Conservation (phyloP, 2,113 vertebrate genomes). For the Syngnathus scovelli region DNA sequence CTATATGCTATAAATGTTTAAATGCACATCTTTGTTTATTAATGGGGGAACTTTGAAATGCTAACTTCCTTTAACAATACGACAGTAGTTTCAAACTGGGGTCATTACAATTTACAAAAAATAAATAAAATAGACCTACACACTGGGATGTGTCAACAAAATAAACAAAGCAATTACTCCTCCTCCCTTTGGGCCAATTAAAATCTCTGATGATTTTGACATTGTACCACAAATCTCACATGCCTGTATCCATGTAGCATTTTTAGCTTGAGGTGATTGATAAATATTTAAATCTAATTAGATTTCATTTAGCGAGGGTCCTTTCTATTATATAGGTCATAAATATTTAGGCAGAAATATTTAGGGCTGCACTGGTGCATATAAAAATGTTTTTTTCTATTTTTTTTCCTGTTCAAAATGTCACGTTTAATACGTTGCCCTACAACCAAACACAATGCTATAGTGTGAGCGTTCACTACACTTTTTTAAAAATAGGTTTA, state of each 20-base stretch:
- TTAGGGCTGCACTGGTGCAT: too few relatives aligned
- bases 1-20: neutral
- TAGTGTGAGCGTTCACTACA: neutral
- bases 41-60: neutral
- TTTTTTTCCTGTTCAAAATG: too few relatives aligned
- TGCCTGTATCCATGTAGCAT: neutral
- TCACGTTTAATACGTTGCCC: too few relatives aligned
- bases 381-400: too few relatives aligned
- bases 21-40: neutral
- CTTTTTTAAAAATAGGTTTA: conserved; percentile 3
- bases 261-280: neutral
- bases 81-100: too few relatives aligned
- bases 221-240: neutral
- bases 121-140: too few relatives aligned
- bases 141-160: too few relatives aligned
- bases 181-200: neutral
- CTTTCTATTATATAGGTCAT: neutral
- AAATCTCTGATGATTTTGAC: neutral
- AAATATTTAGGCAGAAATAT: neutral
- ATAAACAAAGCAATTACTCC: too few relatives aligned
- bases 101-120: too few relatives aligned
- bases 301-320: neutral
- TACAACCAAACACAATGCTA: neutral
- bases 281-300: neutral
- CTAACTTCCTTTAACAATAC: neutral